Base-by-base conservation (phyloP, 1,140 invertebrate genomes). In the Dreissena rostriformis region DNA sequence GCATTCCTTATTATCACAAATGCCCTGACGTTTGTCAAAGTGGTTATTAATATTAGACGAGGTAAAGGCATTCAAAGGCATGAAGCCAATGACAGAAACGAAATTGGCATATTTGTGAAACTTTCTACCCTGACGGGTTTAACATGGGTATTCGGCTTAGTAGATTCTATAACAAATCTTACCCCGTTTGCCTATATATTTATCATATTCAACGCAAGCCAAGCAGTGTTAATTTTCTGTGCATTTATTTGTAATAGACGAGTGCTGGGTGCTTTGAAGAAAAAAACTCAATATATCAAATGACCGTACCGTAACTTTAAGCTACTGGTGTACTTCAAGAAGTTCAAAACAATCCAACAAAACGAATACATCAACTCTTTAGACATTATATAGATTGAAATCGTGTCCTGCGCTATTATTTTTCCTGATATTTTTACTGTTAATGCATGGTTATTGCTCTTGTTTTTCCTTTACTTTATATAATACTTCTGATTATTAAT, bases 61-160 rank as follows among this genome's bases (percentile, higher is more conserved):
- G 7, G 24, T 0, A 17, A 70, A 12, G 55, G 12, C 8, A 24
- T 73, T 11, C 70, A 63, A 10, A 66, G 26, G 49, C 51, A 65
- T 26, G 70, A 66, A 10, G 22, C 73, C 28, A 51, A 82, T 22
- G 68, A 82, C 1, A 24, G 70, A 14, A 82, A 82, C 53, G 55
- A 82, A 7, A 10, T 82, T 7, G 70, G 29, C 17, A 74, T 82
- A 19, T 82, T 82, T 66, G 79, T 68, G 15, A 82, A 82, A 52
- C 39, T 82, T 7, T 82, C 79, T 17, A 73, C 79, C 12, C 24
- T 82, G 7, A 82, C 79, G 12, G 79, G 79, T 17, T 22, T 65
- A 7, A 73, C 79, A 15, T 82, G 79, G 79, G 28, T 82, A 29
- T 82, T 82, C 71, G 79, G 79, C 28, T 82, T 82, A 28, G 28